phyloP scores from a whole-genome alignment of 2,888 invertebrate species.

The Romanomermis culicivorax region DNA sequence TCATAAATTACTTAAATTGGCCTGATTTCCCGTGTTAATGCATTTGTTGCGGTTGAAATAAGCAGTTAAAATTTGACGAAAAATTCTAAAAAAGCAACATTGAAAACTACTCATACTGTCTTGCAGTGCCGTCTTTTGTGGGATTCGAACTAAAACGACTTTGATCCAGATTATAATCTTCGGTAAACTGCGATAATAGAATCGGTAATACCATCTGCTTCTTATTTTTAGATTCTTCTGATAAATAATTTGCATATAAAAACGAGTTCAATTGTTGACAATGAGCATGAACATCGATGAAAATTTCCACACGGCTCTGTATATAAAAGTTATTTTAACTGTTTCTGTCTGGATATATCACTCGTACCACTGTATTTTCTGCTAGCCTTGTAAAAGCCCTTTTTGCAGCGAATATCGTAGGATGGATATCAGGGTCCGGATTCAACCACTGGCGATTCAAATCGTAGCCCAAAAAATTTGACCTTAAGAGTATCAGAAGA shows the following conservation, averaged over 20 bases:
- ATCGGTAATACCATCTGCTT: constrained; percentile 85
- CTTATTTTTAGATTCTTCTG: constrained; percentile 42
- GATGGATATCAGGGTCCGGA: constrained; percentile 71
- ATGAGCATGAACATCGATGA: constrained; percentile 82
- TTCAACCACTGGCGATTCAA: constrained; percentile 79
- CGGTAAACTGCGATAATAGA: constrained; percentile 59
- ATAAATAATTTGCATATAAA: constrained; percentile 58
- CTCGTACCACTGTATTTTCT: constrained; percentile 45
- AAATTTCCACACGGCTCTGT: no score
- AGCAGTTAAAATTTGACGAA: no score
- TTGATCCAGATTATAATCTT: constrained; percentile 61
- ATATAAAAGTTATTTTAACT: no score
- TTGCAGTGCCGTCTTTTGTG: constrained; percentile 59
- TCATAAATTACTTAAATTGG: no score
- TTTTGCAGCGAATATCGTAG: constrained; percentile 68
- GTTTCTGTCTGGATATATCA: no score
- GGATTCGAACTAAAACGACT: constrained; percentile 81
- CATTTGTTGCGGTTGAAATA: no score
- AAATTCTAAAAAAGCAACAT: no score
- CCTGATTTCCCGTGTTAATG: no score
- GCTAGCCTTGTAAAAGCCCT: constrained; percentile 25
- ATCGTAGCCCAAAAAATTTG: constrained; percentile 75
- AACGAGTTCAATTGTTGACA: constrained; percentile 75
- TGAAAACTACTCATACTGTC: constrained; percentile 40
- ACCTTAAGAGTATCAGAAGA: constrained; percentile 32